Percentiles rank a stretch among this genome's conserved stretches.
These are phyloP conservation scores for Cacoxenus indagator DNA, from an alignment of 2,888 invertebrate species.

Conservation along the genomic window DNA sequence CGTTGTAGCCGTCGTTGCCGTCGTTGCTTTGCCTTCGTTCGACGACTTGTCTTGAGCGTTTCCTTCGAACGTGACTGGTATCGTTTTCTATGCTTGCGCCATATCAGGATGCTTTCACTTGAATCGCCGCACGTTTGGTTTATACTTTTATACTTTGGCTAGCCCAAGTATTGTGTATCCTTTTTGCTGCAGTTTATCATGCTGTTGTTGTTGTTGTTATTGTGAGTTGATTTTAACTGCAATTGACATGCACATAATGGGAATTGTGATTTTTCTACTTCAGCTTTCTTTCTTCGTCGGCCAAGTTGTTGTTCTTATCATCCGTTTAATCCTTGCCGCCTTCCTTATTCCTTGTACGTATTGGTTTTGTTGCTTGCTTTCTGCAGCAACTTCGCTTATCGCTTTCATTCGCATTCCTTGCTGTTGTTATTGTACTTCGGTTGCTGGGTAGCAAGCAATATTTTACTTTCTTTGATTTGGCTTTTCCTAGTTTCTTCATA, in stretches of 20 bases:
- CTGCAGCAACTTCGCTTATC: background rate
- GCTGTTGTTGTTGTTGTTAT: conserved; percentile 33
- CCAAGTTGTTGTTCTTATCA: background rate
- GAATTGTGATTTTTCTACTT: conserved; percentile 59
- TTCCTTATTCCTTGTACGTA: conserved; percentile 48
- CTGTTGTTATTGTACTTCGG: background rate
- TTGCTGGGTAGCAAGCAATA: conserved; percentile 15
- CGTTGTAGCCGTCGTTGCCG: conserved; percentile 41
- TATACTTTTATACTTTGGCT: conserved; percentile 40
- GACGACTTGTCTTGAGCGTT: conserved; percentile 62
- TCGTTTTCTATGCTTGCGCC: conserved; percentile 43
- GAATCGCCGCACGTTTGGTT: conserved; percentile 35
- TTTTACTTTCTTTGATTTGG: conserved; percentile 18
- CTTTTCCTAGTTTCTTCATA: conserved; percentile 5
- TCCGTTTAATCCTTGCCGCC: conserved; percentile 22
- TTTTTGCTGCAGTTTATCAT: background rate
- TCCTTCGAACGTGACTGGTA: conserved; percentile 61
- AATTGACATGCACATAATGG: conserved; percentile 64
- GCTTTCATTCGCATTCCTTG: background rate
- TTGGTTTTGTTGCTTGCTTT: background rate
- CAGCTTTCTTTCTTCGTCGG: conserved; percentile 22
- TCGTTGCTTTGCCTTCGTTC: conserved; percentile 33
- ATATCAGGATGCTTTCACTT: conserved; percentile 7
- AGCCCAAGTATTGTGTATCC: conserved; percentile 29
- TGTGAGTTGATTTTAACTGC: conserved; percentile 56